Evolutionary conservation across 2,888 invertebrate genomes (phyloP).

Genomic region (Rhaphigaster nebulosa): DNA sequence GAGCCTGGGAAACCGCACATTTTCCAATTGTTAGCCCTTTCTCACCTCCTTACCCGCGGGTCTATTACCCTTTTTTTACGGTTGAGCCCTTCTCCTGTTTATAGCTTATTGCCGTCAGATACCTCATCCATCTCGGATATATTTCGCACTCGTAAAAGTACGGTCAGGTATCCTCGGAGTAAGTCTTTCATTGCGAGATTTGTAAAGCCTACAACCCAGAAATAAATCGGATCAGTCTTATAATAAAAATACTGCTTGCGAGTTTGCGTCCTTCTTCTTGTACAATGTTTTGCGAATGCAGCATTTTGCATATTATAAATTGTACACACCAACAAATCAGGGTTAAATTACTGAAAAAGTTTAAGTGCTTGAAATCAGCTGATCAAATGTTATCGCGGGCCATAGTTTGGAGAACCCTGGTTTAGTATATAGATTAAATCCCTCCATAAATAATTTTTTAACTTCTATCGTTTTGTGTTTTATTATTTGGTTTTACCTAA

Average conservation of each 20-base stretch:
- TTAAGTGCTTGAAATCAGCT: too few species aligned
- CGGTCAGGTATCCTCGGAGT: not conserved
- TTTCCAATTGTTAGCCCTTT: constrained; percentile 25
- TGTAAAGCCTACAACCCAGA: not conserved
- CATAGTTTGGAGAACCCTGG: too few species aligned
- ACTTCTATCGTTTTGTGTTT: too few species aligned
- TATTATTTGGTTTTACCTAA: too few species aligned
- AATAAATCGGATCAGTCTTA: not conserved
- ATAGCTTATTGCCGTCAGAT: constrained; percentile 40
- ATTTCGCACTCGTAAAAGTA: constrained; percentile 35
- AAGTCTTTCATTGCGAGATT: not conserved
- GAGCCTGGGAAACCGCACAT: not conserved
- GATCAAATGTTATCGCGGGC: too few species aligned
- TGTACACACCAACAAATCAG: too few species aligned
- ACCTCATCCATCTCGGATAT: constrained; percentile 31
- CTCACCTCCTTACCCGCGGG: not conserved
- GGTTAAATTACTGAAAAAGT: too few species aligned
- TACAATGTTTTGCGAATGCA: too few species aligned
- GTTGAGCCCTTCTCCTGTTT: constrained; percentile 12
- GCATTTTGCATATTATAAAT: too few species aligned
- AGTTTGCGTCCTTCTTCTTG: not conserved
- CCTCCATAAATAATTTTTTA: too few species aligned
- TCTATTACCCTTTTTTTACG: constrained; percentile 41
- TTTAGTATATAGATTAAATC: too few species aligned
- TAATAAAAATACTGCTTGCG: not conserved